These are phyloP conservation scores for Phoronis australis DNA, from an alignment of 2,888 invertebrate genomes.

Conservation along the genomic window DNA sequence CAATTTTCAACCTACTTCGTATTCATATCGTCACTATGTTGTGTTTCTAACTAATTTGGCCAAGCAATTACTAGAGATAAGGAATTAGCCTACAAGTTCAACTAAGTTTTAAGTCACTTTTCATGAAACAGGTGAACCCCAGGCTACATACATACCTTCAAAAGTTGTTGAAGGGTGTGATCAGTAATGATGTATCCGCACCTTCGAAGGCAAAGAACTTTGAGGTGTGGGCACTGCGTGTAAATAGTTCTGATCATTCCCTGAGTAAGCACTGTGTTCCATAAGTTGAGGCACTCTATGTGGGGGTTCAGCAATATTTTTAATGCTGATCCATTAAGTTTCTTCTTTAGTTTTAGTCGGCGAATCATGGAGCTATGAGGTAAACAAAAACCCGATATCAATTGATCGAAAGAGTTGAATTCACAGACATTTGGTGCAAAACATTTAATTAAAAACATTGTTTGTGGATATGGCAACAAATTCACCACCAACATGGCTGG, in stretches of 20 bases:
- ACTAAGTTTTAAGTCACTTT: too few species aligned
- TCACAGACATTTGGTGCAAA: too few species aligned
- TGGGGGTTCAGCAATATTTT: slow-evolving; percentile 27
- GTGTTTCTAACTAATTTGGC: too few species aligned
- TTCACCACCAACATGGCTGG: not conserved
- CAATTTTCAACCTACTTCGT: too few species aligned
- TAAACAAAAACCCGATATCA: not conserved
- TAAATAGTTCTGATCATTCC: slow-evolving; percentile 26
- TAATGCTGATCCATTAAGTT: slow-evolving; percentile 26
- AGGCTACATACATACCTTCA: too few species aligned
- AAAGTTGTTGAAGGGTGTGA: too few species aligned
- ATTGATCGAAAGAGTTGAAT: not conserved
- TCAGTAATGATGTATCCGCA: too few species aligned
- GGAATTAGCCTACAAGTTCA: too few species aligned
- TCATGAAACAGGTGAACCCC: too few species aligned
- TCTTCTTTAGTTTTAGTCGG: slow-evolving; percentile 31
- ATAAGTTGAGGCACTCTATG: slow-evolving; percentile 36
- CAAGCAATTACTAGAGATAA: too few species aligned
- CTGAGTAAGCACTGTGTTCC: slow-evolving; percentile 32
- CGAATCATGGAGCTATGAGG: slow-evolving; percentile 37
- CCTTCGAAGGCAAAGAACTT: slow-evolving; percentile 33
- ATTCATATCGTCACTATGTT: too few species aligned
- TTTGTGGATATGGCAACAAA: not conserved
- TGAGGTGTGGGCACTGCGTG: slow-evolving; percentile 30
- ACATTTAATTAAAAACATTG: too few species aligned